Percentiles rank a stretch among this genome's conserved stretches.
phyloP scores from a whole-genome alignment of 1,140 invertebrate genomes.

The Aporrectodea caliginosa region DNA sequence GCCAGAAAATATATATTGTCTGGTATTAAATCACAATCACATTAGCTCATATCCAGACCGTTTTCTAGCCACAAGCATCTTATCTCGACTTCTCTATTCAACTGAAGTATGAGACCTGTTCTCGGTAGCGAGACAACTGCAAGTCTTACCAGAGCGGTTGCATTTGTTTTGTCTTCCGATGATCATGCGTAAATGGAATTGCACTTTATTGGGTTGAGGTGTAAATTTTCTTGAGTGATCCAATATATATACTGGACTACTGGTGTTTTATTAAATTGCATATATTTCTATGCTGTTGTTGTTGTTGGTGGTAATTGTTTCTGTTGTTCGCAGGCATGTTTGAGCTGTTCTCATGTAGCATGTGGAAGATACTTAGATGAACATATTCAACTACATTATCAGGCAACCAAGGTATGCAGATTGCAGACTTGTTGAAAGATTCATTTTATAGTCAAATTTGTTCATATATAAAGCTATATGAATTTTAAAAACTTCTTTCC shows the following conservation, averaged over 20 bases:
- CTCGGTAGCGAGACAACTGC: too few relatives aligned
- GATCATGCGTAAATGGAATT: neutral
- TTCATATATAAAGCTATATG: neutral
- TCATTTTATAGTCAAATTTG: too few relatives aligned
- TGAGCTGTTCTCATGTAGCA: conserved; percentile 49
- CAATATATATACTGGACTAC: neutral
- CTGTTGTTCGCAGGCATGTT: conserved; percentile 42
- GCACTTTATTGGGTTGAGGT: neutral
- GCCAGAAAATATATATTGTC: too few relatives aligned
- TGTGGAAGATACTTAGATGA: conserved; percentile 49
- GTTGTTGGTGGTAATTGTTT: neutral
- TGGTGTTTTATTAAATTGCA: neutral
- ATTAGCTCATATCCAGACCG: too few relatives aligned
- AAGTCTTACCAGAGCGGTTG: too few relatives aligned
- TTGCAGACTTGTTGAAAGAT: neutral
- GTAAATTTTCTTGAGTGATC: neutral
- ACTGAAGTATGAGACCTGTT: too few relatives aligned
- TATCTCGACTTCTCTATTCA: too few relatives aligned
- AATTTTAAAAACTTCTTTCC: neutral
- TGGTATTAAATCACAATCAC: too few relatives aligned
- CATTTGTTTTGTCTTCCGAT: neutral
- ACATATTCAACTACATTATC: conserved; percentile 47
- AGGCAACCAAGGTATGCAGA: conserved; percentile 41
- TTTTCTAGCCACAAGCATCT: too few relatives aligned
- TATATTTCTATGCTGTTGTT: neutral